Evolutionary conservation across 1,140 invertebrate species (phyloP), one percentile per base, ranked within the genome.

Genomic region (Eulimnadia texana): DNA sequence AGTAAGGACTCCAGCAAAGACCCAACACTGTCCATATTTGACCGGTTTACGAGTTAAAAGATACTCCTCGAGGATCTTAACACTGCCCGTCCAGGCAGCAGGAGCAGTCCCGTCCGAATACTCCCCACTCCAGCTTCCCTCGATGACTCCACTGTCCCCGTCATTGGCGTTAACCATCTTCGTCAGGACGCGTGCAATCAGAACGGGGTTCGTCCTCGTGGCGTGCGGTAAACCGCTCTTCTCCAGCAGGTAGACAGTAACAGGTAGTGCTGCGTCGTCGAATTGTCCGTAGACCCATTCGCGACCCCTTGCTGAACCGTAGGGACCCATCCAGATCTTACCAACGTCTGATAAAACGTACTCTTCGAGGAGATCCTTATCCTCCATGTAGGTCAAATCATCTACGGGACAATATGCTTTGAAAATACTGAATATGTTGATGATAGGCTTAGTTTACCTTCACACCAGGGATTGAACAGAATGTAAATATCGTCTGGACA

Each of bases 381-480:
- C 23, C 33, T 80, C 76, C 78, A 88, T 78, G 71, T 80, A 85
- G 11, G 86, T 84, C 3, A 73, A 64, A 69, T 85, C 83, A 58
- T 80, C 82, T 69, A 27, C 24, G 19, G 55, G 19, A 19, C 27
- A 33, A 3, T 52, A 9, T 19, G 6, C 3, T 22, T 52, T 52
- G 51, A 52, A 10, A 22, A 10, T 52, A 52, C 20, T 20, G 51
- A 20, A 10, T 52, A 52, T 19, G 19, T 6, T 52, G 19, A 52
- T 6, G 23, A 52, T 9, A 24, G 16, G 16, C 25, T 16, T 54
- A 19, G 16, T 24, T 22, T 73, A 88, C 88, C 82, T 78, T 81
- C 78, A 64, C 80, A 77, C 86, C 86, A 90, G 2, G 88, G 85
- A 72, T 90, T 90, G 71, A 89, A 90, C 2, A 90, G 73, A n/a